These are phyloP conservation scores for Darevskia nairensis DNA, from an alignment of 2,797 vertebrate genomes.

Conservation along the genomic window DNA sequence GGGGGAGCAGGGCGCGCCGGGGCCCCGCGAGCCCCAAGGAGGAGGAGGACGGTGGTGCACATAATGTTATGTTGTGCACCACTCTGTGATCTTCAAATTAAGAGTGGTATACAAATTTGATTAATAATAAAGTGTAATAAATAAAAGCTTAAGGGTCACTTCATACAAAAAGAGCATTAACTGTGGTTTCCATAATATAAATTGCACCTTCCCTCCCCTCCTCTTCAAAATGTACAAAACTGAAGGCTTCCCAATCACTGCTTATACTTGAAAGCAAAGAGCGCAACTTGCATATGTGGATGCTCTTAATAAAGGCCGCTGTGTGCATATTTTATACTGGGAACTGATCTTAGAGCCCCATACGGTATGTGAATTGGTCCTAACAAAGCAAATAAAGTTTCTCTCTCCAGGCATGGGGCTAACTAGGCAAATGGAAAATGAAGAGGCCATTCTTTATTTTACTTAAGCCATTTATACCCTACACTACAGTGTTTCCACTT, in stretches of 20 bases:
- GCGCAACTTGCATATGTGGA: not conserved
- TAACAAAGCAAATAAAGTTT: not conserved
- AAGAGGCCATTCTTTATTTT: not conserved
- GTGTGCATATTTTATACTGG: no score
- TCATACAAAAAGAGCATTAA: not conserved
- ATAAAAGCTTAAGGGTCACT: not conserved
- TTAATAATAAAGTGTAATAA: not conserved
- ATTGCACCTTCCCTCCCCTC: not conserved
- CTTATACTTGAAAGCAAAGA: not conserved
- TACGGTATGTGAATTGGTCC: not conserved
- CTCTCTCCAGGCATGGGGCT: not conserved
- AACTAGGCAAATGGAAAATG: slow-evolving; percentile 31
- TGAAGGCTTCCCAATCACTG: not conserved
- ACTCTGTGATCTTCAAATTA: no score
- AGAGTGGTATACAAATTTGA: no score
- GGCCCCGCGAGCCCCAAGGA: no score
- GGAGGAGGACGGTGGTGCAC: no score
- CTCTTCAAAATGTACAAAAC: not conserved
- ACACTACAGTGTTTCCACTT: not conserved
- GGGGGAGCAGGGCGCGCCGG: no score
- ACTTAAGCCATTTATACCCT: not conserved
- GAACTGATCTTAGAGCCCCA: not conserved
- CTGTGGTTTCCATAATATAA: not conserved
- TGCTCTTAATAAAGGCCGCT: not conserved
- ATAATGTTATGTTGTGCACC: no score